Evolutionary conservation across 2,797 vertebrate genomes (phyloP).

Genomic region (Sebastes steindachneri): DNA sequence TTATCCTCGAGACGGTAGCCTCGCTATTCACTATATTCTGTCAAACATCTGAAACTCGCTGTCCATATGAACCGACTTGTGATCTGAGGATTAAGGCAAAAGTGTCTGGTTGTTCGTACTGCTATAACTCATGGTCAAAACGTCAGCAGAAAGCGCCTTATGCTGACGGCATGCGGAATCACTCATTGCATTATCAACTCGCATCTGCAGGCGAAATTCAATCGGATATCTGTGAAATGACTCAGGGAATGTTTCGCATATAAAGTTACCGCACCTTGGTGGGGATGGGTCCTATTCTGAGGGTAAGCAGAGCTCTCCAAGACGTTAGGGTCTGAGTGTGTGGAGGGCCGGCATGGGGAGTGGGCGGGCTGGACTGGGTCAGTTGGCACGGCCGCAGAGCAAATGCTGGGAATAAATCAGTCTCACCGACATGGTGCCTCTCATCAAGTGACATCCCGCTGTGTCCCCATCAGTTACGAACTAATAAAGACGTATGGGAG

Average conservation of each 20-base stretch:
- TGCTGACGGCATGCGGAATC: slow-evolving; percentile 64
- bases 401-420: slow-evolving; percentile 84
- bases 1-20: slow-evolving; percentile 33
- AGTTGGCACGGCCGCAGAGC: slow-evolving; percentile 75
- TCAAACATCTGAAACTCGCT: slow-evolving; percentile 70
- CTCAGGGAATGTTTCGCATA: slow-evolving; percentile 48
- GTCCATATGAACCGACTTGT: slow-evolving; percentile 60
- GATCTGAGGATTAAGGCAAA: slow-evolving; percentile 71
- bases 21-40: slow-evolving; percentile 48
- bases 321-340: slow-evolving; percentile 46
- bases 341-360: slow-evolving; percentile 45
- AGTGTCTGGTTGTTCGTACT: slow-evolving; percentile 59
- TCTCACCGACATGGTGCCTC: slow-evolving; percentile 79
- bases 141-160: slow-evolving; percentile 58
- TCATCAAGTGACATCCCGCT: slow-evolving; percentile 81
- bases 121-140: slow-evolving; percentile 66
- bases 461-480: slow-evolving; percentile 80
- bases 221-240: slow-evolving; percentile 64
- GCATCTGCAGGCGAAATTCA: slow-evolving; percentile 70
- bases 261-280: slow-evolving; percentile 67
- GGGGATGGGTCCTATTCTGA: slow-evolving; percentile 70
- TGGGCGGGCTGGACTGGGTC: slow-evolving; percentile 63
- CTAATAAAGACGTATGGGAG: slow-evolving; percentile 83
- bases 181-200: slow-evolving; percentile 66
- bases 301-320: slow-evolving; percentile 63